Conservation (phyloP, 2,888 invertebrate genomes). For the Micoletzkya japonica region DNA sequence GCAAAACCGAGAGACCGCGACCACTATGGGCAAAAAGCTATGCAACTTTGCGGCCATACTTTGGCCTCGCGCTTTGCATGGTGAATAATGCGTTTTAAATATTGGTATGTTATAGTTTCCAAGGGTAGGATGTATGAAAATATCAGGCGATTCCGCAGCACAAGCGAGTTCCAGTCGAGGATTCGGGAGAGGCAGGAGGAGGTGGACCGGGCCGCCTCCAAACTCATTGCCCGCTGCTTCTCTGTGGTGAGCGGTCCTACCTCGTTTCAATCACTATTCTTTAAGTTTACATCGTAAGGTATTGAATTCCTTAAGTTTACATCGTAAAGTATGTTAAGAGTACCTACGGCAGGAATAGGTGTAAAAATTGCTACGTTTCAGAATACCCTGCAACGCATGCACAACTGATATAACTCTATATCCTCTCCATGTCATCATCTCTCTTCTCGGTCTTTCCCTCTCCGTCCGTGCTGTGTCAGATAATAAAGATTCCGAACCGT, state of each 20-base stretch:
- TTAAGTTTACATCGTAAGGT: background rate
- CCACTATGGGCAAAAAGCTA: too few relatives aligned
- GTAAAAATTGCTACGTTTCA: background rate
- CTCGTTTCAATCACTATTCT: background rate
- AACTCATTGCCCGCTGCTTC: slow-evolving; percentile 21
- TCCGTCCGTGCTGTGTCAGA: too few relatives aligned
- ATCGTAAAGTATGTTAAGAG: background rate
- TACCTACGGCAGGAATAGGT: background rate
- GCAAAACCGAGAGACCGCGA: background rate
- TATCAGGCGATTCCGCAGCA: slow-evolving; percentile 25
- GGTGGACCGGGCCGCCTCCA: slow-evolving; percentile 11
- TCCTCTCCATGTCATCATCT: too few relatives aligned
- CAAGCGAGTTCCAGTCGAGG: slow-evolving; percentile 19
- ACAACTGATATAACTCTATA: too few relatives aligned
- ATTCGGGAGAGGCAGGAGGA: slow-evolving; percentile 15
- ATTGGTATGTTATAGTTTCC: too few relatives aligned
- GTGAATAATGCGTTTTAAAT: too few relatives aligned
- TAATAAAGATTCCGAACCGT: too few relatives aligned
- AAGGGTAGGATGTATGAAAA: background rate
- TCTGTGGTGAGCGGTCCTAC: background rate
- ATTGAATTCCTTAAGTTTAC: background rate
- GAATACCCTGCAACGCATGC: slow-evolving; percentile 20
- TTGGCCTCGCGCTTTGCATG: too few relatives aligned
- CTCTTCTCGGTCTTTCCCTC: too few relatives aligned
- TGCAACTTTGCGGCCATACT: too few relatives aligned